phyloP scores from a whole-genome alignment of 2,888 invertebrate genomes.

The Brachylomia viminalis region DNA sequence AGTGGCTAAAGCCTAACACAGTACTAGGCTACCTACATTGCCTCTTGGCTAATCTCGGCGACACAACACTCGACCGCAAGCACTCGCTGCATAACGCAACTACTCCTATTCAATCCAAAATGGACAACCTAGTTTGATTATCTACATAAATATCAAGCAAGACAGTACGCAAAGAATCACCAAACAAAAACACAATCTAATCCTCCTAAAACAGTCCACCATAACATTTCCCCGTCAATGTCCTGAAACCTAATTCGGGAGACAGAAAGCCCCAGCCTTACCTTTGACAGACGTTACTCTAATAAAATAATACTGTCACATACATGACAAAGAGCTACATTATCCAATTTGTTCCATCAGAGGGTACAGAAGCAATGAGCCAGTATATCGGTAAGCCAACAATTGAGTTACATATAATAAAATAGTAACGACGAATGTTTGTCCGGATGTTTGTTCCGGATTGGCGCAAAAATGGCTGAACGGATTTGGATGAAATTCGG shows the following conservation, averaged over 20 bases:
- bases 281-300: conserved; percentile 56
- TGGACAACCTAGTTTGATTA: neutral
- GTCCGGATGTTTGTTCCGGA: neutral
- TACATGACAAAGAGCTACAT: conserved; percentile 69
- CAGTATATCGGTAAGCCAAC: conserved; percentile 76
- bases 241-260: conserved; percentile 50
- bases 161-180: no score
- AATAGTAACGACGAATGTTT: neutral
- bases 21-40: no score
- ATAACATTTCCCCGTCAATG: conserved; percentile 12
- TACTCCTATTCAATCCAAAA: neutral
- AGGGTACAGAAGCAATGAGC: conserved; percentile 79
- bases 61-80: neutral
- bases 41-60: neutral
- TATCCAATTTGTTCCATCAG: conserved; percentile 79
- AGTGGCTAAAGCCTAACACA: neutral
- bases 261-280: conserved; percentile 30
- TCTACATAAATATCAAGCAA: no score
- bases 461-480: no score
- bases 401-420: conserved; percentile 68
- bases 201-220: conserved; percentile 2
- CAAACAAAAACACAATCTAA: neutral
- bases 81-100: neutral
- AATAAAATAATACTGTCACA: conserved; percentile 63
- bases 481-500: neutral